phyloP scores from a whole-genome alignment of 2,113 vertebrate species.

The Athene cunicularia region DNA sequence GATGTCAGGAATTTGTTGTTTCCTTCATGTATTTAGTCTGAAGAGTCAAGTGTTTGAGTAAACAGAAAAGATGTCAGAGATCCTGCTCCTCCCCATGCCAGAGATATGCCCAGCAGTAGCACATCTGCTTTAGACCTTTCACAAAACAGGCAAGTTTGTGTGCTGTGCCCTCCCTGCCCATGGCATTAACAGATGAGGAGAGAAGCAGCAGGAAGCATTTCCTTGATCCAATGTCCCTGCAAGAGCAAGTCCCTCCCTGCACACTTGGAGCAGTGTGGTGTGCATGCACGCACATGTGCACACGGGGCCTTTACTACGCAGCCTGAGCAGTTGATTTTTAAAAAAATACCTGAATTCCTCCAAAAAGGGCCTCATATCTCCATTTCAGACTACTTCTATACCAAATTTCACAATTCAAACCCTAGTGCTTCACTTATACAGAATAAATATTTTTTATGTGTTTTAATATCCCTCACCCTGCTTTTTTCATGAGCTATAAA shows the following conservation, averaged over 20 bases:
- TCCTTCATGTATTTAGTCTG: background rate
- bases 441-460: background rate
- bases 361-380: background rate
- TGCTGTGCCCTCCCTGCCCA: background rate
- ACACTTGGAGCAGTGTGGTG: fast-evolving
- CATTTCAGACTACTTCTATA: background rate
- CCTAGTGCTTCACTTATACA: background rate
- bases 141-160: too few species aligned
- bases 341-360: background rate
- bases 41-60: background rate
- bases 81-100: background rate
- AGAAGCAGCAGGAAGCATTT: background rate
- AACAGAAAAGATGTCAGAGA: background rate
- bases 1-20: background rate
- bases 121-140: background rate
- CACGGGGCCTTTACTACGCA: fast-evolving
- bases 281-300: too few species aligned
- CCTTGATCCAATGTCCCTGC: fast-evolving
- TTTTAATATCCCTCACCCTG: background rate
- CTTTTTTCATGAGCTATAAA: background rate
- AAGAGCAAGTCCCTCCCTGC: background rate
- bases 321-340: background rate
- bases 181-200: background rate
- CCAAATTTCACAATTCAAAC: background rate
- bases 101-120: background rate